phyloP scores from a whole-genome alignment of 2,888 invertebrate genomes.

The Torymus tubicola region DNA sequence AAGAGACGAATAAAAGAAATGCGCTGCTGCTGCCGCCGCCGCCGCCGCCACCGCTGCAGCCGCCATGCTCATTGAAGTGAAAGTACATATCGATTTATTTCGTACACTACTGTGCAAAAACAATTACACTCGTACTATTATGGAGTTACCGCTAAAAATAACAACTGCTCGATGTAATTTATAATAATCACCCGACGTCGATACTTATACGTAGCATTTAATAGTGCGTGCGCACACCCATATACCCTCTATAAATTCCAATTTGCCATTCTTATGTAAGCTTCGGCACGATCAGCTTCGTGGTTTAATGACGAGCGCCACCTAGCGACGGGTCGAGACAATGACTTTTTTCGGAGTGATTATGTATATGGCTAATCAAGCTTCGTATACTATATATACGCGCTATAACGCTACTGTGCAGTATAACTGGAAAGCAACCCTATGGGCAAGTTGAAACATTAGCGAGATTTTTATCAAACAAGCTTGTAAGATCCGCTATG shows the following conservation, averaged over 20 bases:
- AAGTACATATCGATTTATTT: conserved; percentile 40
- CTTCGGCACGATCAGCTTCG: neutral
- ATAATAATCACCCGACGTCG: conserved; percentile 8
- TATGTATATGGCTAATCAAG: neutral
- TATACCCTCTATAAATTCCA: conserved; percentile 7
- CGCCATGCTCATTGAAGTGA: conserved; percentile 19
- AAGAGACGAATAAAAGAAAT: conserved; percentile 11
- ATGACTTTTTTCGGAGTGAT: conserved; percentile 6
- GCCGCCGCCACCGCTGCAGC: no score
- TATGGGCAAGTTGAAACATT: no score
- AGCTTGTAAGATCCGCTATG: no score
- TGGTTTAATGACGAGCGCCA: neutral
- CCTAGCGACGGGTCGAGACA: neutral
- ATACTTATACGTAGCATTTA: neutral
- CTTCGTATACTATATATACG: no score
- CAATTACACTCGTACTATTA: conserved; percentile 17
- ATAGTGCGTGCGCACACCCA: neutral
- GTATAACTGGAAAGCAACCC: no score
- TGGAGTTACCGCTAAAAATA: conserved; percentile 39
- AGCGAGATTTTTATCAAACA: no score
- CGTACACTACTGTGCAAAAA: neutral
- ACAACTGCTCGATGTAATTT: conserved; percentile 31
- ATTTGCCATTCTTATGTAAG: conserved; percentile 11
- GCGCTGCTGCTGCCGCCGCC: no score
- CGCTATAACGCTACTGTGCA: no score